Base-by-base conservation (phyloP, 2,113 vertebrate genomes). In the Zingel zingel region DNA sequence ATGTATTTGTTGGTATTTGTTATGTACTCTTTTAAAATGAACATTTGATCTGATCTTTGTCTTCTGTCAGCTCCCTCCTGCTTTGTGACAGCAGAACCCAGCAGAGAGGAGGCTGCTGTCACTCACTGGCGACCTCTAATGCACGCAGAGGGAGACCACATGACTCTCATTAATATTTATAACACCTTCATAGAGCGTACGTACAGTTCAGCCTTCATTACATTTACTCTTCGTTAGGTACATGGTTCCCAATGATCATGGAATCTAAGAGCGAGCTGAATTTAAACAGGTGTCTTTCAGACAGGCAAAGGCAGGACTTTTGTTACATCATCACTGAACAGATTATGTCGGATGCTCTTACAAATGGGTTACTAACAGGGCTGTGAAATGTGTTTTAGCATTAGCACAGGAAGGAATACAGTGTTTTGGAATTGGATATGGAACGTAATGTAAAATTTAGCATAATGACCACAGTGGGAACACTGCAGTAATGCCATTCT, bases 131-230 rank as follows among this genome's bases (percentile, higher is more conserved):
- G 94, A 4, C 89, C 92, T 2, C 91, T 97, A 80, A 95, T 98
- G 56, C 98, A 99, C 88, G 89, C 95, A 0, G 97, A 97, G 66
- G 98, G 98, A 19, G 98, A 99, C 73, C 98, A 98, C 89, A 96
- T 94, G 39, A 97, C 96, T 8, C 97, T 99, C 39, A 94, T 98
- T 83, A 98, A 97, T 15, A 19, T 99, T 81, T 99, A 97, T 86
- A 97, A 95, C 0, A 94, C 96, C 90, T 99, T 96, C 93, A 94
- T 90, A 15, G 80, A 97, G 86, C 95, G 97, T 99, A 93, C 94
- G 97, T 94, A 51, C 21, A 19, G 0, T 11, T 15, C 59, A 19
- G 4, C 39, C 64, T 50, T 7, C 15, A 16, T 74, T 9, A 27
- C 16, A 10, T 27, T 5, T 36, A 39, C 9, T 6, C 27, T 13